These are phyloP conservation scores for Neodon shergylaensis DNA, from an alignment of 2,113 vertebrate species.

Conservation along the genomic window DNA sequence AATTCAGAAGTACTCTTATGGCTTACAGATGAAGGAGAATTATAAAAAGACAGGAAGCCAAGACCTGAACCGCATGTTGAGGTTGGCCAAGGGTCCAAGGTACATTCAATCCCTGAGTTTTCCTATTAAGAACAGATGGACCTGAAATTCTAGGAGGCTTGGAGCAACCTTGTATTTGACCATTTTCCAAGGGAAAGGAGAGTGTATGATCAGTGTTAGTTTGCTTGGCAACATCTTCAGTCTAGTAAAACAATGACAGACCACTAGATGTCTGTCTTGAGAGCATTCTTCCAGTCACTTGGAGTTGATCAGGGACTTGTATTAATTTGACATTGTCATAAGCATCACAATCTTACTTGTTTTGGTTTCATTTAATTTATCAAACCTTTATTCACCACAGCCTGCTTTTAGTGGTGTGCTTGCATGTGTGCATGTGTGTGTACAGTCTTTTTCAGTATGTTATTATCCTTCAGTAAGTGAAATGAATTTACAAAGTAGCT, in stretches of 20 bases:
- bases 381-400: neutral
- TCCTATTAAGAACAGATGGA: constrained; percentile 43
- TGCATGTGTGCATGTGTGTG: neutral
- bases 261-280: neutral
- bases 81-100: neutral
- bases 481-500: neutral
- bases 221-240: neutral
- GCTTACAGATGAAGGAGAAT: neutral
- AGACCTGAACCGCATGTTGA: neutral
- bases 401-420: neutral
- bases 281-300: neutral
- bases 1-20: neutral
- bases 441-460: neutral
- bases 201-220: constrained; percentile 1
- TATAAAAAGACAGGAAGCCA: neutral
- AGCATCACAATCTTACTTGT: neutral
- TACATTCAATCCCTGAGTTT: neutral
- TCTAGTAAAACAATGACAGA: neutral
- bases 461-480: neutral
- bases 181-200: constrained; percentile 6
- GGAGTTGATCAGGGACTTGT: neutral
- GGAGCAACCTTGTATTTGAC: constrained; percentile 24
- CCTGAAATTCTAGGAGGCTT: constrained; percentile 9
- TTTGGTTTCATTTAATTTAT: neutral
- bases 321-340: neutral